phyloP scores from a whole-genome alignment of 2,113 vertebrate species.

The Mellivora capensis region DNA sequence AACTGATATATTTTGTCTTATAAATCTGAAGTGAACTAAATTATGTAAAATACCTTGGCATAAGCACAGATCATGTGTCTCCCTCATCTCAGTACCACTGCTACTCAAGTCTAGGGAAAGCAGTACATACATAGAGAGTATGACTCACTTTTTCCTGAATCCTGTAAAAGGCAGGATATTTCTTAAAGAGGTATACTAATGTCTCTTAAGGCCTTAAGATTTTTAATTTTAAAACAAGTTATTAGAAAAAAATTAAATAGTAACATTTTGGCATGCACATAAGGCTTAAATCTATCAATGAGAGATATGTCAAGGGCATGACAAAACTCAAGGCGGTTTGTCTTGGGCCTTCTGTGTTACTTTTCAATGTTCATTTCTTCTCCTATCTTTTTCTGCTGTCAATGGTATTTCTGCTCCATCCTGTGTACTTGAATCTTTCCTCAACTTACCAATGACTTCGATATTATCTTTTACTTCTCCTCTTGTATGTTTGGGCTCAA shows the following conservation, averaged over 20 bases:
- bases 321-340: background rate
- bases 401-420: background rate
- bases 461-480: background rate
- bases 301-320: background rate
- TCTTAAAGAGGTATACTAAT: background rate
- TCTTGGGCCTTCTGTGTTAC: background rate
- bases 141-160: background rate
- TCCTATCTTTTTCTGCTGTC: background rate
- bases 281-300: background rate
- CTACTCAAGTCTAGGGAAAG: background rate
- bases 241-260: background rate
- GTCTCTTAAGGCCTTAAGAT: background rate
- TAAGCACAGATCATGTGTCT: background rate
- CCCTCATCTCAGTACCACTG: background rate
- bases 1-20: background rate
- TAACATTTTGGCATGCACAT: background rate
- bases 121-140: background rate
- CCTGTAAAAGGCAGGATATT: background rate
- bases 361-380: accelerated
- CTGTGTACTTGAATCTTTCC: background rate
- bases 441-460: background rate
- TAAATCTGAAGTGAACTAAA: background rate
- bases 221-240: background rate
- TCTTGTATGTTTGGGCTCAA: background rate
- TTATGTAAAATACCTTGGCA: background rate